Evolutionary conservation across 2,113 vertebrate species (phyloP).

Genomic region (Globicephala melas): DNA sequence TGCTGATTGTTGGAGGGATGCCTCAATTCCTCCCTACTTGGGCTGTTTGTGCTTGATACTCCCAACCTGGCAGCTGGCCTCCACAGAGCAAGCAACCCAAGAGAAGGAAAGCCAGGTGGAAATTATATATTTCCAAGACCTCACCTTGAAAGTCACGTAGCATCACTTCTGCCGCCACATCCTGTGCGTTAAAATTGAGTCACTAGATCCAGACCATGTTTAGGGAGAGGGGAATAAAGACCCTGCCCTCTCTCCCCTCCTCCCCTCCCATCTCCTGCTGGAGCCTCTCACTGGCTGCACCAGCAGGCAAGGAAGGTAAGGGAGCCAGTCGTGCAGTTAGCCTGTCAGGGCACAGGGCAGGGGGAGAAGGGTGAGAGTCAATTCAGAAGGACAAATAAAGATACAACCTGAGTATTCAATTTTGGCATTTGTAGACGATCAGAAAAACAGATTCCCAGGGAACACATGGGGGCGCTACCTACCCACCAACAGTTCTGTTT

Average conservation of each 20-base stretch:
- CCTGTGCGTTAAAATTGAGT: not conserved
- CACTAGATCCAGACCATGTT: not conserved
- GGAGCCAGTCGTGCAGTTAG: accelerated
- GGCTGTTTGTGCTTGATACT: not conserved
- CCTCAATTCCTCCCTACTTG: not conserved
- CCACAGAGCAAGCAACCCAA: not conserved
- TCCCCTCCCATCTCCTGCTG: not conserved
- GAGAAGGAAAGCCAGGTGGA: not conserved
- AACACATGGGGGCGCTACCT: not conserved
- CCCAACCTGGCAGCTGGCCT: not conserved
- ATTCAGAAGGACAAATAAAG: not conserved
- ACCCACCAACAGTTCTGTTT: not conserved
- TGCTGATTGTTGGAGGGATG: not conserved
- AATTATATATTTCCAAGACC: not conserved
- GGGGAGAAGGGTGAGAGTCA: not conserved
- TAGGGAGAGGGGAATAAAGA: not conserved
- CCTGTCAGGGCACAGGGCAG: not conserved
- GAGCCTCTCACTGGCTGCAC: not conserved
- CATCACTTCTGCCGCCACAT: not conserved
- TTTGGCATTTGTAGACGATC: not conserved
- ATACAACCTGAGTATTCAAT: not conserved
- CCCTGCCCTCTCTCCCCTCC: not conserved
- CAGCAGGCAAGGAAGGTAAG: not conserved
- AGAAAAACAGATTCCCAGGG: not conserved
- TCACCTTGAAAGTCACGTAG: not conserved